phyloP scores from a whole-genome alignment of 1,140 invertebrate species.

The Atta texana region DNA sequence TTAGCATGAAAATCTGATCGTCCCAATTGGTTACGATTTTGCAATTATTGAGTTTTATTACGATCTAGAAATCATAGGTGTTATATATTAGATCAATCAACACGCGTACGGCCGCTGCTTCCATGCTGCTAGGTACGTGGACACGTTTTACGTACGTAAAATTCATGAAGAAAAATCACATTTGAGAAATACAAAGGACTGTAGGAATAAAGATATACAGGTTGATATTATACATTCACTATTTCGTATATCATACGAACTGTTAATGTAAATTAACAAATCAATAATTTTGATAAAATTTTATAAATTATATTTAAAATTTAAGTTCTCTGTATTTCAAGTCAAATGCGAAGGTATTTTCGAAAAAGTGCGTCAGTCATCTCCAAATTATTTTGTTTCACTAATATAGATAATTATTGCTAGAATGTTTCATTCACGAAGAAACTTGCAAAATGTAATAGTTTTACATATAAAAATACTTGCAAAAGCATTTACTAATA shows the following conservation, averaged over 20 bases:
- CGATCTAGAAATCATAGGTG: conserved; percentile 27
- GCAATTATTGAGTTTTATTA: conserved; percentile 31
- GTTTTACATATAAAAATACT: neutral
- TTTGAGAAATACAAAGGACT: conserved; percentile 7
- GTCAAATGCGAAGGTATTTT: conserved; percentile 25
- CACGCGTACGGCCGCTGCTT: conserved; percentile 64
- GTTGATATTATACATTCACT: neutral
- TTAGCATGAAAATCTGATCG: neutral
- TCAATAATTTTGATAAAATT: neutral
- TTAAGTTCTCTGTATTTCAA: conserved; percentile 17
- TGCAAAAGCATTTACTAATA: neutral
- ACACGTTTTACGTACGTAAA: conserved; percentile 68
- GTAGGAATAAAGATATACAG: too few species aligned
- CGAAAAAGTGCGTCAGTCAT: conserved; percentile 29
- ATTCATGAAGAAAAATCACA: conserved; percentile 29
- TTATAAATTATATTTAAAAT: conserved; percentile 1
- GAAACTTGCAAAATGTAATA: neutral
- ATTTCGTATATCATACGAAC: neutral
- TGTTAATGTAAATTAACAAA: neutral
- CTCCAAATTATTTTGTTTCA: conserved; percentile 34
- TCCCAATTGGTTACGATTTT: neutral
- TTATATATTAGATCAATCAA: conserved; percentile 54
- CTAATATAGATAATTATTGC: neutral
- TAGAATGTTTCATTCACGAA: neutral
- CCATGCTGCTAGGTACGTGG: conserved; percentile 62